phyloP scores from a whole-genome alignment of 30 jellyfish, hydroid and myxozoan genomes.

The Nemopilema nomurai region DNA sequence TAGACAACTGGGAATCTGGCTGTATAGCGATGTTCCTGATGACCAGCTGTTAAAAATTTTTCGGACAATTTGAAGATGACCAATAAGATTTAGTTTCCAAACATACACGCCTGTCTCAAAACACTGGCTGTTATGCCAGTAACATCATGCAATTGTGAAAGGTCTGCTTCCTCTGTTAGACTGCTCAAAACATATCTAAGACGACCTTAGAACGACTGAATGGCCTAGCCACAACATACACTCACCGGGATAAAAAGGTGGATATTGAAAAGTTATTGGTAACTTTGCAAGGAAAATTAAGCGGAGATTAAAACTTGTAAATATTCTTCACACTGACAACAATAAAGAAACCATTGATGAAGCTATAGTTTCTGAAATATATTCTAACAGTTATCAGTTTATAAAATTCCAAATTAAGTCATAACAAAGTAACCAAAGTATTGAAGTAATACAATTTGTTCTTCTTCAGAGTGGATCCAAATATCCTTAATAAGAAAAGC shows the following conservation, averaged over 20 bases:
- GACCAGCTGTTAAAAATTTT: not conserved
- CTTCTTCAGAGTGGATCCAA: not conserved
- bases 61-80: not conserved
- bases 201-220: not conserved
- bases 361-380: not conserved
- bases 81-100: not conserved
- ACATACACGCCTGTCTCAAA: not conserved
- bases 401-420: not conserved
- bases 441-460: not conserved
- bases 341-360: not conserved
- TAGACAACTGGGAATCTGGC: not conserved
- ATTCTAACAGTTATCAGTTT: not conserved
- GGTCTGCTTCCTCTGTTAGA: not conserved
- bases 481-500: not conserved
- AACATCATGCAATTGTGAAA: not conserved
- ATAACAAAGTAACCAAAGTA: not conserved
- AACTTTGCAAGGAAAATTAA: not conserved
- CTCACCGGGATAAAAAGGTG: not conserved
- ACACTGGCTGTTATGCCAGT: not conserved
- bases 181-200: not conserved
- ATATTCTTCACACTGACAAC: not conserved
- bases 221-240: not conserved
- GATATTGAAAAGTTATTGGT: not conserved
- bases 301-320: not conserved
- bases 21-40: not conserved